Percentiles rank a stretch among this genome's conserved stretches.
Conservation (phyloP, 2,113 vertebrate species). For the Promerops cafer region DNA sequence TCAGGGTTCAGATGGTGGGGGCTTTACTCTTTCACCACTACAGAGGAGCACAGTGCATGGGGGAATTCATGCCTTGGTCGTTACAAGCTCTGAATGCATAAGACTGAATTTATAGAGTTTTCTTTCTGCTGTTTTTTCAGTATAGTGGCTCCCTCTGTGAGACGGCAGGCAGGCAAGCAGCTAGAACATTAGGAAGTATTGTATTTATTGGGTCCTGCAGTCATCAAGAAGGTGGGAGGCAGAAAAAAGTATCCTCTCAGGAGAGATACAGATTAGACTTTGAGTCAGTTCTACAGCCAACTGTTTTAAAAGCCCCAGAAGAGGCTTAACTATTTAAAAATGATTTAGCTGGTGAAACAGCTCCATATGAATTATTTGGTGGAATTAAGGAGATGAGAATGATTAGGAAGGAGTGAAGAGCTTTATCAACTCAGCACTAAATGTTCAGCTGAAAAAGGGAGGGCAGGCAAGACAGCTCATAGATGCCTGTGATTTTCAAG, state of each 20-base stretch:
- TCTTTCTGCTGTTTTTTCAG: conserved; percentile 16
- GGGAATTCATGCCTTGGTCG: not conserved
- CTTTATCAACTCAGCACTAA: not conserved
- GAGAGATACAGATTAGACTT: not conserved
- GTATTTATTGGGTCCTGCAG: not conserved
- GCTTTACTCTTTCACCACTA: not conserved
- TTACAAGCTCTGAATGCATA: not conserved
- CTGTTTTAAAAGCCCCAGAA: conserved; percentile 10
- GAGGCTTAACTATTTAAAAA: conserved; percentile 3
- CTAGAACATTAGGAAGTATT: not conserved
- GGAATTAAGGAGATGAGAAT: not conserved
- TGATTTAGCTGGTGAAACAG: not conserved
- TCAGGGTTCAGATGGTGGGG: not conserved
- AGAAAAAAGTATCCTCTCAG: not conserved
- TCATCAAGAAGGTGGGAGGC: not conserved
- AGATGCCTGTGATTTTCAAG: conserved; percentile 51
- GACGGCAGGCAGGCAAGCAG: not conserved
- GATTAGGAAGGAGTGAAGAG: not conserved
- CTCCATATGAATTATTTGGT: not conserved
- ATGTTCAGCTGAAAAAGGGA: not conserved
- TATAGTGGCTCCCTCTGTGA: not conserved
- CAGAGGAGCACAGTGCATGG: not conserved
- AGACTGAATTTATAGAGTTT: not conserved
- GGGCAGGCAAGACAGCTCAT: not conserved
- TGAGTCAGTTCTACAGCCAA: not conserved